These are phyloP conservation scores for Nyctalus aviator DNA, from an alignment of 2,797 vertebrate genomes.

Conservation along the genomic window DNA sequence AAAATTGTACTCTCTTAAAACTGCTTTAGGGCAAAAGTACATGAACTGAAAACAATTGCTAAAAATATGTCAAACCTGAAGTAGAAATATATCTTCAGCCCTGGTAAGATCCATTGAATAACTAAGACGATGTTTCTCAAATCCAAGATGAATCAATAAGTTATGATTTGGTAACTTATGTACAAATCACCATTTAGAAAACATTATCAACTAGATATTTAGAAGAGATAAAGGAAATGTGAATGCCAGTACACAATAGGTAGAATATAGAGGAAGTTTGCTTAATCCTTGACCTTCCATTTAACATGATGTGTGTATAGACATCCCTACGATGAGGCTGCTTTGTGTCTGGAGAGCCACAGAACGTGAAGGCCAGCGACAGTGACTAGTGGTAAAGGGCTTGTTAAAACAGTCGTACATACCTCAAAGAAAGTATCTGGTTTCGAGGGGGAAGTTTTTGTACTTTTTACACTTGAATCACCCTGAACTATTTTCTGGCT, in stretches of 20 bases:
- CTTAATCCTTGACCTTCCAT: background rate
- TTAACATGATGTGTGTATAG: background rate
- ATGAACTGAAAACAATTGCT: constrained; percentile 52
- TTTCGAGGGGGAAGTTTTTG: background rate
- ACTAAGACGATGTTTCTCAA: background rate
- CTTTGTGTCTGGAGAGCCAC: background rate
- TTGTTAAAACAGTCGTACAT: background rate
- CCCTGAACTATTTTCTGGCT: constrained; percentile 41
- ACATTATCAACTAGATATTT: background rate
- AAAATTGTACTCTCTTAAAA: constrained; percentile 41
- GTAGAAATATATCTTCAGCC: background rate
- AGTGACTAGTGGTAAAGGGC: background rate
- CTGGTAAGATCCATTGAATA: background rate
- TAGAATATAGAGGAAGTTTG: background rate
- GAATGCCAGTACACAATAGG: background rate
- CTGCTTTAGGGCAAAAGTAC: constrained; percentile 38
- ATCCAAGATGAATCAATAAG: constrained; percentile 16
- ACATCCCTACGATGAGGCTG: background rate
- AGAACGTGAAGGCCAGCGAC: background rate
- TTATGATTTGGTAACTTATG: constrained; percentile 8
- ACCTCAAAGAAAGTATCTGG: background rate
- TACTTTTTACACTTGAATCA: constrained; percentile 19
- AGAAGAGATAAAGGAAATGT: background rate
- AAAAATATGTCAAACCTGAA: constrained; percentile 61
- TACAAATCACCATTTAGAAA: constrained; percentile 1